Percentiles rank a stretch among this genome's conserved stretches.
Conservation (phyloP, 1,140 invertebrate genomes). For the Platyscapa corneri region DNA sequence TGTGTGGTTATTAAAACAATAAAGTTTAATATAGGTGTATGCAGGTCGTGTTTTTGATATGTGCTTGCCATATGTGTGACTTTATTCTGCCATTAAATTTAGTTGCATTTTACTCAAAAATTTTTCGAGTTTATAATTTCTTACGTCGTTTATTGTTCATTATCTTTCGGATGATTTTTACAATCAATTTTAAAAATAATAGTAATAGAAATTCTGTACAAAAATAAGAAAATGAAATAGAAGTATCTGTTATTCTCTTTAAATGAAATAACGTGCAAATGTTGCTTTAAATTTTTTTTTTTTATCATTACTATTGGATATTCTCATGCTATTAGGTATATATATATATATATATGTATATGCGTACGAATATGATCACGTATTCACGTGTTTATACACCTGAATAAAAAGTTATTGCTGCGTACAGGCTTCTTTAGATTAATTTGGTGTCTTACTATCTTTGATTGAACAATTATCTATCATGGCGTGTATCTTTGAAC, state of each 20-base stretch:
- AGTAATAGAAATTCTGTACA: background rate
- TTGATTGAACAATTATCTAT: slow-evolving; percentile 4
- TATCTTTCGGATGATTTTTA: background rate
- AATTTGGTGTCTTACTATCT: background rate
- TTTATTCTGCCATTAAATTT: background rate
- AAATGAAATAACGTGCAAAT: background rate
- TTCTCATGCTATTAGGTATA: background rate
- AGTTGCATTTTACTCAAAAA: too few species aligned
- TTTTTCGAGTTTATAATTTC: too few species aligned
- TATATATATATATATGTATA: background rate
- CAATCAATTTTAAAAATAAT: too few species aligned
- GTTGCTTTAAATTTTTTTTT: background rate
- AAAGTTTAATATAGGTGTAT: background rate
- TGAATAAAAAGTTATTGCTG: background rate
- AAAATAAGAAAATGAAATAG: too few species aligned
- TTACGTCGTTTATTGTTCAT: background rate
- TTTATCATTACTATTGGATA: background rate
- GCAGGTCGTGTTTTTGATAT: background rate
- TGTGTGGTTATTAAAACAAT: too few species aligned
- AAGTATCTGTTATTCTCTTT: background rate
- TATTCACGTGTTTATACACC: background rate
- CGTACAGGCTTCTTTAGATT: background rate
- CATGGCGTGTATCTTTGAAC: too few species aligned
- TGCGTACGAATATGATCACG: background rate
- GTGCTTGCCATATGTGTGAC: slow-evolving; percentile 50